Evolutionary conservation across 2,797 vertebrate species (phyloP), one percentile per base, ranked within the genome.

Genomic region (Acridotheres tristis): DNA sequence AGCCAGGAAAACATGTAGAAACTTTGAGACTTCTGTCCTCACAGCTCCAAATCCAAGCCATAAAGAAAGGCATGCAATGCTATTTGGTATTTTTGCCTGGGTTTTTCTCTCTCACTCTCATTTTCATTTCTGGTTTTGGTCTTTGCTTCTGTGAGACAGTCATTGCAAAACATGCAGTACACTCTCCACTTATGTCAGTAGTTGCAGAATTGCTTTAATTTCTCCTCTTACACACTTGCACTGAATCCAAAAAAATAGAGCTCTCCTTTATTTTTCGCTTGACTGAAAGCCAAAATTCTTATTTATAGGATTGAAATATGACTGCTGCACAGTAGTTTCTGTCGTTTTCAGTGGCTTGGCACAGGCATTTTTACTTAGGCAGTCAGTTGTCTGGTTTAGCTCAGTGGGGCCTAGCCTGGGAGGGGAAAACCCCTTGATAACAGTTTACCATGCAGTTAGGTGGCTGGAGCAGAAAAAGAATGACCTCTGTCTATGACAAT

Each of bases 41-140:
- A 57, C 16, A 58, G 27, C 20, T 91, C 30, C 69, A 72, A 66
- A 75, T 34, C 59, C 51, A 74, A 57, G 26, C 22, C 21, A 42
- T 47, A 48, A 76, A 53, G 51, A 72, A 85, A 84, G n/a, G 55
- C 58, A 38, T 54, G 30, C 22, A n/a, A 14, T 32, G 13, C 38
- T 75, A 32, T 62, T 65, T 68, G n/a, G n/a, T 40, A 32, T 62
- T 84, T 85, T 72, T 69, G 55, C 30, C 47, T n/a, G 25, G 6
- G 10, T 72, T 92, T 94, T 36, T 72, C 88, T 94, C 47, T 51
- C 72, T 53, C 36, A 25, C n/a, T 65, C 62, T 62, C 55, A 30
- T 72, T 95, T 96, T 95, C 83, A 90, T 71, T 96, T 95, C 94
- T 25, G 19, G 45, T 94, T 93, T 96, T 91, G 82, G 18, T 62